phyloP scores from a whole-genome alignment of 2,888 invertebrate genomes.

The Conchocele bisecta region DNA sequence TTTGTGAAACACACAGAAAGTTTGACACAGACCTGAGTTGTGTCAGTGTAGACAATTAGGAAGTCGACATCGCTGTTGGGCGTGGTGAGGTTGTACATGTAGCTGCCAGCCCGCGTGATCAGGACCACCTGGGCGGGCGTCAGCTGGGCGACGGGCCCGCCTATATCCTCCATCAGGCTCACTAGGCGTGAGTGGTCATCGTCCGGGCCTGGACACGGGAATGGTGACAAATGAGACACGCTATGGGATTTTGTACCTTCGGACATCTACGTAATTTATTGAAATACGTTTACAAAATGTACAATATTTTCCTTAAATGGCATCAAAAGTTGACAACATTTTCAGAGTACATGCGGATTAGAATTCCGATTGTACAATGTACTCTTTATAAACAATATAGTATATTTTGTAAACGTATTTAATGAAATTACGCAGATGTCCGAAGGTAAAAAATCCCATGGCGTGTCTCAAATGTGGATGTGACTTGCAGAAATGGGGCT shows the following conservation, averaged over 20 bases:
- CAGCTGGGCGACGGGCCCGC: conserved; percentile 69
- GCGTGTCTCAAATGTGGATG: too few species aligned
- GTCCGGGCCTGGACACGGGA: conserved; percentile 42
- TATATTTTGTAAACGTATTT: too few species aligned
- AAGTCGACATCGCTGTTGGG: conserved; percentile 78
- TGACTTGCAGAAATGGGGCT: too few species aligned
- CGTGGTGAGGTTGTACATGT: conserved; percentile 76
- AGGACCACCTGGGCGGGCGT: conserved; percentile 74
- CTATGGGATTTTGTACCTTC: too few species aligned
- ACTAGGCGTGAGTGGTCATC: conserved; percentile 63
- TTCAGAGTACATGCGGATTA: too few species aligned
- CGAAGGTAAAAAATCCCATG: too few species aligned
- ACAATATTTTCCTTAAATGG: too few species aligned
- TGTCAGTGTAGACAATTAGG: conserved; percentile 73
- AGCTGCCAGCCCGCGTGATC: conserved; percentile 77
- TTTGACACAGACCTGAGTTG: conserved; percentile 65
- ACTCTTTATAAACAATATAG: background rate
- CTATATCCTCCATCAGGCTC: conserved; percentile 70
- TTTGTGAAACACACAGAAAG: too few species aligned
- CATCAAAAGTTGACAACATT: too few species aligned
- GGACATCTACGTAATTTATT: too few species aligned
- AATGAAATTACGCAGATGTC: too few species aligned
- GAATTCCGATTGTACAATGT: background rate
- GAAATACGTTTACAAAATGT: too few species aligned
- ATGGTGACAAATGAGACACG: background rate